Evolutionary conservation across 2,888 invertebrate genomes (phyloP), one percentile per base, ranked within the genome.

Genomic region (Leptopilina syphax): DNA sequence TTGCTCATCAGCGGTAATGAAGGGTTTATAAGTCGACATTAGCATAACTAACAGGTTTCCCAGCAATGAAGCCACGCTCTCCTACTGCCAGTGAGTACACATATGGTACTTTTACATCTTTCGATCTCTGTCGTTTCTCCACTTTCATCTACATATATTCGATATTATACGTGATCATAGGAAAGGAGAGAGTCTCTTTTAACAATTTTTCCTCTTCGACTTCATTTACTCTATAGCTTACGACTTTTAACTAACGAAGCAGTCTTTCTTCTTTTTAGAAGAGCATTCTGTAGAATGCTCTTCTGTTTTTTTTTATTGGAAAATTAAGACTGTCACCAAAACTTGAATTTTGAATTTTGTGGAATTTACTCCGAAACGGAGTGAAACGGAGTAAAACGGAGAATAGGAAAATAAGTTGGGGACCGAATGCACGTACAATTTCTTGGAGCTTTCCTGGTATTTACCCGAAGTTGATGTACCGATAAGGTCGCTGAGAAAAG

Each of bases 1-100:
- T 91, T 91, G 91, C 90, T 91, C 90, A 90, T 91, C 90, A 89
- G 85, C 88, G 86, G 88, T 89, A 90, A 91, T 90, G 91, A 89
- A 90, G 89, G 89, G 91, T 90, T 90, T 90, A 91, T 90, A 90
- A 90, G 90, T 86, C 88, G 89, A 90, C 88, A 91, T 91, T 91
- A 91, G 90, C 91, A 91, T 91, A 91, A 91, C 89, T 90, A 89
- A 89, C 90, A 87, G 89, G 91, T 91, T 90, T 89, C 54, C 73
- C 57, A 54, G 73, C 57, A 73, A 73, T 73, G 73, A 73, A 73
- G 54, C 34, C 73, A 73, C 73, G 73, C 73, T 73, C 73, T 73
- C 18, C 73, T 73, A 73, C 73, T 73, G 73, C 57, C 73, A 57
- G 44, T 44, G 34, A n/a, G 34, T 47, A n/a, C 73, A 73, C 73